phyloP scores from a whole-genome alignment of 1,140 invertebrate species.

The Zaprionus africanus region DNA sequence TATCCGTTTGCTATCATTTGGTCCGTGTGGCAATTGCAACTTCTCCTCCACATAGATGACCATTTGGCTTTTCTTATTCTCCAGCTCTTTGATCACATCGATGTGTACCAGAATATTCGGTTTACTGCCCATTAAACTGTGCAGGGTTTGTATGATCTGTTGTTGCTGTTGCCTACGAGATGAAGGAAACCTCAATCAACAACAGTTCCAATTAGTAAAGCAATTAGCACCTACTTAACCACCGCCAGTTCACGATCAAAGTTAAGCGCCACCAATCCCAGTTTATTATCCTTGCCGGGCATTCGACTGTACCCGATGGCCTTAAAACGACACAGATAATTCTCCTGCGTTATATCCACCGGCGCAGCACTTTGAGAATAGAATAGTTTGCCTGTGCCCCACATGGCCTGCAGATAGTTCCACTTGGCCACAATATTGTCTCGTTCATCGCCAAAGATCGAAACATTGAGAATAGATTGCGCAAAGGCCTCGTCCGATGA shows the following conservation, averaged over 20 bases:
- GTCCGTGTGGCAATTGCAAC: constrained; percentile 86
- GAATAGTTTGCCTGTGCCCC: constrained; percentile 93
- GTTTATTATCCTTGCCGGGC: constrained; percentile 92
- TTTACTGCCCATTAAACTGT: constrained; percentile 91
- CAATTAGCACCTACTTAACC: constrained; percentile 55
- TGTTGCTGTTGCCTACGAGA: constrained; percentile 87
- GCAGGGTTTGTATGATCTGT: constrained; percentile 89
- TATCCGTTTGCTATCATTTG: constrained; percentile 88
- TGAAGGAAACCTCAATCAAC: neutral
- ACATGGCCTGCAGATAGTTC: constrained; percentile 97
- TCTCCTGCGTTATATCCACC: constrained; percentile 94
- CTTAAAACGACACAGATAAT: constrained; percentile 96
- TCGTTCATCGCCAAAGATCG: constrained; percentile 95
- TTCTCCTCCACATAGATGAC: constrained; percentile 93
- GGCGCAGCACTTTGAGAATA: constrained; percentile 89
- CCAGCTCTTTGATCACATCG: constrained; percentile 90
- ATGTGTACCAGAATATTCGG: constrained; percentile 92
- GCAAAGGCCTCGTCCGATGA: constrained; percentile 89
- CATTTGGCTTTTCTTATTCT: constrained; percentile 91
- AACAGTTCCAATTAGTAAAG: neutral
- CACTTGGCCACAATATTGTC: constrained; percentile 96
- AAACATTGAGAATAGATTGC: constrained; percentile 92
- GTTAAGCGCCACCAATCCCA: constrained; percentile 93
- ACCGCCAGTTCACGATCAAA: constrained; percentile 88
- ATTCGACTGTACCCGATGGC: constrained; percentile 95